Conservation (phyloP, 2,113 vertebrate species). For the Siphamia tubifer region DNA sequence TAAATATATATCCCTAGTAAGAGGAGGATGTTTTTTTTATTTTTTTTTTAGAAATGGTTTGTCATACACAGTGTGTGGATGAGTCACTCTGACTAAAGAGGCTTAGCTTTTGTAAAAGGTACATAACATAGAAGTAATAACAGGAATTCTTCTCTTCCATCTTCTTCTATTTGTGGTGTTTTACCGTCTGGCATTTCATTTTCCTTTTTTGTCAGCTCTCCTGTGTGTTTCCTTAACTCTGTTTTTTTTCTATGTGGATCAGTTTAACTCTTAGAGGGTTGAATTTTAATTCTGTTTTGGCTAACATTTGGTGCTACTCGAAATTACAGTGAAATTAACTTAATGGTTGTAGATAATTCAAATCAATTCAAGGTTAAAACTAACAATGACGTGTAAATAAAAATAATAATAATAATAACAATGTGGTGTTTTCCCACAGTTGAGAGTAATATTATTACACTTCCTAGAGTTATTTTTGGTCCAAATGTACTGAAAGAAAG, state of each 20-base stretch:
- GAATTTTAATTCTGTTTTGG: too few relatives aligned
- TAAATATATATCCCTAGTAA: background rate
- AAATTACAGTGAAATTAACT: too few relatives aligned
- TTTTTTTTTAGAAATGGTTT: conserved; percentile 36
- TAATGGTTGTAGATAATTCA: too few relatives aligned
- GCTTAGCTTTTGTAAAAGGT: conserved; percentile 8
- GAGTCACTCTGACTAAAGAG: conserved; percentile 39
- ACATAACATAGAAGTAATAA: conserved; percentile 6
- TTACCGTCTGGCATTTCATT: background rate
- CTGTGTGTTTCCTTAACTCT: background rate
- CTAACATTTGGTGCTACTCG: too few relatives aligned
- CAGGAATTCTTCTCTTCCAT: background rate
- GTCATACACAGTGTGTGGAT: conserved; percentile 21
- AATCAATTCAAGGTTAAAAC: too few relatives aligned
- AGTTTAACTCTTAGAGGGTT: too few relatives aligned
- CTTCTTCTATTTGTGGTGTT: background rate
- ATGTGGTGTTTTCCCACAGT: too few relatives aligned
- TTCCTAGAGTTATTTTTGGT: too few relatives aligned
- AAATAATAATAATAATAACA: too few relatives aligned
- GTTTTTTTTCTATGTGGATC: background rate
- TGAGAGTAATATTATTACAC: too few relatives aligned
- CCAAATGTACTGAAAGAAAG: too few relatives aligned
- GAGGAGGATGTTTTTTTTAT: conserved; percentile 2
- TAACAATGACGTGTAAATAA: too few relatives aligned
- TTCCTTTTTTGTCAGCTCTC: background rate